A percentile compares a stretch with the other conserved stretches of the same genome.
phyloP scores from a whole-genome alignment of 2,113 vertebrate species.

The Bungarus multicinctus region DNA sequence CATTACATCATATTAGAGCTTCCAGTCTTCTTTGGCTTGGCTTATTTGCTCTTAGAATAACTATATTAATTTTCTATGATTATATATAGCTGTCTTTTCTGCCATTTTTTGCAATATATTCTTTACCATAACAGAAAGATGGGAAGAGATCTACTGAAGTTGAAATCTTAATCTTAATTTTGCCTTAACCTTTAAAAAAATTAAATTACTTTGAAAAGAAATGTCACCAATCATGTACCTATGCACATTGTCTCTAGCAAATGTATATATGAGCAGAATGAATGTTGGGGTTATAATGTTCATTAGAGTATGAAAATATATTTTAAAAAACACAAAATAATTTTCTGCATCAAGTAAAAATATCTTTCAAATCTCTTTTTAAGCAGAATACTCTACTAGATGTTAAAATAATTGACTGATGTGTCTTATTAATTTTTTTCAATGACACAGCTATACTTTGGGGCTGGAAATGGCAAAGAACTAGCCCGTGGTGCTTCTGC shows the following conservation, averaged over 20 bases:
- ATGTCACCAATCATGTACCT: neutral
- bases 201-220: conserved; percentile 37
- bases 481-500: no score
- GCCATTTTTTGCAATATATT: conserved; percentile 48
- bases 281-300: conserved; percentile 10
- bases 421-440: neutral
- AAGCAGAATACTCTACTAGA: rapidly evolving
- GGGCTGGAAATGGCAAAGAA: no score
- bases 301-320: neutral
- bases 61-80: conserved; percentile 53
- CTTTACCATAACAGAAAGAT: conserved; percentile 12
- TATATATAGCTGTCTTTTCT: conserved; percentile 55
- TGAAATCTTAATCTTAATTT: conserved; percentile 51
- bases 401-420: neutral
- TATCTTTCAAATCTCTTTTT: neutral
- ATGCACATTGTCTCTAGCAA: neutral
- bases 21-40: rapidly evolving
- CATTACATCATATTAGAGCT: neutral
- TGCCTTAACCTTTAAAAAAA: conserved; percentile 57
- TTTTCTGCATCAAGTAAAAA: neutral
- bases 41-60: conserved; percentile 43
- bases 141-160: rapidly evolving
- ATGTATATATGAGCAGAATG: neutral
- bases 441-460: neutral
- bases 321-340: neutral